Evolutionary conservation across 2,888 invertebrate species (phyloP).

Genomic region (Tinea semifulvella): DNA sequence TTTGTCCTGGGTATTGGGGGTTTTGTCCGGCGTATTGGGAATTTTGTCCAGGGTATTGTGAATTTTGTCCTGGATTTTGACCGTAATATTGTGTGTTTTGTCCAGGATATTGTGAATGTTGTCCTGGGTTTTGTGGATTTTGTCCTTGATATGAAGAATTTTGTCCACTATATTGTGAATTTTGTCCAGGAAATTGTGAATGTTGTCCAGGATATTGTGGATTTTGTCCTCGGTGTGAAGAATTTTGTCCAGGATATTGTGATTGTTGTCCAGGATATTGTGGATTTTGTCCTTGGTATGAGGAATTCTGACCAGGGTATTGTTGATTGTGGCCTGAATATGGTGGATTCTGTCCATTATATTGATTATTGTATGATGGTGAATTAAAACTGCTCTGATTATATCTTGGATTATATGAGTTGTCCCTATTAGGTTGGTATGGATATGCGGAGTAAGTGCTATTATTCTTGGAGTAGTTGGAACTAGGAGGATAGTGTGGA

Average conservation of each 20-base stretch:
- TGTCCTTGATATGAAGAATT: conserved; percentile 2
- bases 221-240: not conserved
- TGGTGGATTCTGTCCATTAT: not conserved
- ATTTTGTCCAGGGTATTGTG: not conserved
- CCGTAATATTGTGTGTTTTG: not conserved
- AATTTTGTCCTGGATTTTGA: not conserved
- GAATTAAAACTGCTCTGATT: no score
- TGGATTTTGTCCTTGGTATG: not conserved
- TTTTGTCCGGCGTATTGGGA: conserved; percentile 1
- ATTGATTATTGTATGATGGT: not conserved
- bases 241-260: not conserved
- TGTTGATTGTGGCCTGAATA: not conserved
- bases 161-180: not conserved
- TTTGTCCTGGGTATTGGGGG: not conserved
- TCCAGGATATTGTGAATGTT: not conserved
- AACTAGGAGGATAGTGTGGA: conserved; percentile 16
- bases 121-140: not conserved
- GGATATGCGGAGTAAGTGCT: not conserved
- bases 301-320: conserved; percentile 4
- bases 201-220: not conserved
- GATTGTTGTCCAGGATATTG: not conserved
- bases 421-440: not conserved
- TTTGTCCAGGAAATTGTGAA: not conserved
- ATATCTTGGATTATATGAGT: not conserved
- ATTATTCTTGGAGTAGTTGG: not conserved